A percentile compares a stretch with the other conserved stretches of the same genome.
phyloP scores from a whole-genome alignment of 2,797 vertebrate genomes.

The Lemur catta region DNA sequence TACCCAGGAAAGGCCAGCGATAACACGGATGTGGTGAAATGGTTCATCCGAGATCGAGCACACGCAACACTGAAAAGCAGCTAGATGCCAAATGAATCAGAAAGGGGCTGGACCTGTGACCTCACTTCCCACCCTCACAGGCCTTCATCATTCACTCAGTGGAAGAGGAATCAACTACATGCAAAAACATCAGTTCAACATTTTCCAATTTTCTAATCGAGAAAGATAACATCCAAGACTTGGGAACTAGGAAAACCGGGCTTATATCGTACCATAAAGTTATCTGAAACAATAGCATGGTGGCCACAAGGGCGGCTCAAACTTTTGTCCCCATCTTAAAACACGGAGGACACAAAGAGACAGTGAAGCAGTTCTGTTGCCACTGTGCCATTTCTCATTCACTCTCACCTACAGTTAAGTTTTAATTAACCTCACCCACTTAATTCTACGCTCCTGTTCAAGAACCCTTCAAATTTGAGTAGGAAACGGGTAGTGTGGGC shows the following conservation, averaged over 20 bases:
- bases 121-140: neutral
- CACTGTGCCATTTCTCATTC: neutral
- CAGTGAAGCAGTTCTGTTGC: neutral
- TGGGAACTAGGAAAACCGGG: neutral
- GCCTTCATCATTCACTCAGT: neutral
- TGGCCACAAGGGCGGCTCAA: neutral
- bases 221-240: neutral
- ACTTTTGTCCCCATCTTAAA: neutral
- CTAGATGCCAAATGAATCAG: neutral
- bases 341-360: neutral
- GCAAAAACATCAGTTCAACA: neutral
- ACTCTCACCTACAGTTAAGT: neutral
- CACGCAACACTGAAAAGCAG: neutral
- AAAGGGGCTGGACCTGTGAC: neutral
- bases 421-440: neutral
- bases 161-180: neutral
- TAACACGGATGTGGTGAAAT: neutral
- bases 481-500: neutral
- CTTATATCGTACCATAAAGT: neutral
- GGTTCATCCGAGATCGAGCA: neutral
- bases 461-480: neutral
- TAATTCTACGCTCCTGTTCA: neutral
- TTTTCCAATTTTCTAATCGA: constrained; percentile 11
- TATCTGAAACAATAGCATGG: neutral
- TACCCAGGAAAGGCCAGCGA: neutral